Conservation (phyloP, 2,113 vertebrate species). For the Callaeas wilsoni region DNA sequence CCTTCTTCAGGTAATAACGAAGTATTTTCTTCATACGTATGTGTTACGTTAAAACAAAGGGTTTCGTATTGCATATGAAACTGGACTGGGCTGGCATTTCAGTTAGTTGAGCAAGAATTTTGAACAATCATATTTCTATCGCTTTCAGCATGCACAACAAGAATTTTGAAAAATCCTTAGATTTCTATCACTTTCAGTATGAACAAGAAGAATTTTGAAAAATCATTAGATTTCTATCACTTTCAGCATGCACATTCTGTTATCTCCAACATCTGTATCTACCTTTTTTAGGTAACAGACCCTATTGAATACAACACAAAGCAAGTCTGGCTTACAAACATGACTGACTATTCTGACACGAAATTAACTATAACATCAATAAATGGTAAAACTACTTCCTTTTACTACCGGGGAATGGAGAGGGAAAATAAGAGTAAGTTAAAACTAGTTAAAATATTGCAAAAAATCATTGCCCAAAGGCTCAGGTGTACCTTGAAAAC, state of each 20-base stretch:
- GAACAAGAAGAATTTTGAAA: neutral
- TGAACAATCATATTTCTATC: neutral
- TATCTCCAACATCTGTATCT: neutral
- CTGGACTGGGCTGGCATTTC: neutral
- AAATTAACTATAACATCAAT: neutral
- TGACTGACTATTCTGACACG: neutral
- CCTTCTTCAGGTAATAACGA: neutral
- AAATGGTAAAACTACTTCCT: neutral
- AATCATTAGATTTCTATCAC: neutral
- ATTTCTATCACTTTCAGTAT: neutral
- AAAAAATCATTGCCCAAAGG: neutral
- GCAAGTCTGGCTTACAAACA: neutral
- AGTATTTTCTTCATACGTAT: neutral
- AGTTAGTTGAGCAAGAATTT: neutral
- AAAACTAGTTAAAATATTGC: neutral
- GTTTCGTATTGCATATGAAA: neutral
- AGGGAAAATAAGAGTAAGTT: neutral
- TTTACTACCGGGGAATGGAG: neutral
- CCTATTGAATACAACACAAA: neutral
- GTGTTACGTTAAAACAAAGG: neutral
- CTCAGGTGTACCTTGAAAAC: neutral
- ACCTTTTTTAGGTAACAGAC: neutral
- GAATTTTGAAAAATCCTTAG: neutral
- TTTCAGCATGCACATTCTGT: neutral
- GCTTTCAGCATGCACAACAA: neutral